These are phyloP conservation scores for Caranx melampygus DNA, from an alignment of 2,113 vertebrate genomes.

Conservation along the genomic window DNA sequence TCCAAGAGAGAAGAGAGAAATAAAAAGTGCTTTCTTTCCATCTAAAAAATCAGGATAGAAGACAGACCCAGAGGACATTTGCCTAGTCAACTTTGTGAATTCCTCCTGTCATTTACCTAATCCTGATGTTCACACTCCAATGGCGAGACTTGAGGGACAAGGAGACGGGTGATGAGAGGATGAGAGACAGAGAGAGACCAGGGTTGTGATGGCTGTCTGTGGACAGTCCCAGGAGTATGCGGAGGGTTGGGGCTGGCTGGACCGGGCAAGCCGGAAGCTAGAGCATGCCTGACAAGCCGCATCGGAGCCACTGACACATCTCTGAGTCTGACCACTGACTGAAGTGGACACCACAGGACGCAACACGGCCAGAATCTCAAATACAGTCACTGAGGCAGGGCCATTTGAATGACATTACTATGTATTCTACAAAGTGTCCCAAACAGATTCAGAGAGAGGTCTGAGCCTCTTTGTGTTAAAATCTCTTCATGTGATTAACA, in stretches of 20 bases:
- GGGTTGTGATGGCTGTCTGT: constrained; percentile 75
- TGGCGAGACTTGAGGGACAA: constrained; percentile 75
- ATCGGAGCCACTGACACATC: constrained; percentile 81
- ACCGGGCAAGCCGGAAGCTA: constrained; percentile 66
- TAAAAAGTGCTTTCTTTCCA: constrained; percentile 28
- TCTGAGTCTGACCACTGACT: constrained; percentile 72
- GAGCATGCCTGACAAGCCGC: constrained; percentile 83
- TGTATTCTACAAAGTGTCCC: constrained; percentile 32
- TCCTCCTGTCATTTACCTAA: constrained; percentile 77
- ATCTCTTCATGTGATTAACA: not conserved
- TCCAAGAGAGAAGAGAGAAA: not conserved
- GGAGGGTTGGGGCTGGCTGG: constrained; percentile 67
- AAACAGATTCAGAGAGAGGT: constrained; percentile 21
- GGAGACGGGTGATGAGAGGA: constrained; percentile 70
- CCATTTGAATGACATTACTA: constrained; percentile 51
- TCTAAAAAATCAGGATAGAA: constrained; percentile 49
- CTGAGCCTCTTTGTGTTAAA: not conserved
- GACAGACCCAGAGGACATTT: constrained; percentile 71
- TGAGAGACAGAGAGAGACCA: constrained; percentile 71
- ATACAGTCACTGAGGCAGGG: constrained; percentile 61
- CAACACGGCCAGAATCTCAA: constrained; percentile 69
- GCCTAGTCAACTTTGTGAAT: constrained; percentile 67
- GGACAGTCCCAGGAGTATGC: constrained; percentile 71
- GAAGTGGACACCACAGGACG: constrained; percentile 74
- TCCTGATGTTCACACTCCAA: constrained; percentile 77